Percentiles rank a stretch among this genome's conserved stretches.
Conservation (phyloP, 2,113 vertebrate species). For the Myotis davidii region DNA sequence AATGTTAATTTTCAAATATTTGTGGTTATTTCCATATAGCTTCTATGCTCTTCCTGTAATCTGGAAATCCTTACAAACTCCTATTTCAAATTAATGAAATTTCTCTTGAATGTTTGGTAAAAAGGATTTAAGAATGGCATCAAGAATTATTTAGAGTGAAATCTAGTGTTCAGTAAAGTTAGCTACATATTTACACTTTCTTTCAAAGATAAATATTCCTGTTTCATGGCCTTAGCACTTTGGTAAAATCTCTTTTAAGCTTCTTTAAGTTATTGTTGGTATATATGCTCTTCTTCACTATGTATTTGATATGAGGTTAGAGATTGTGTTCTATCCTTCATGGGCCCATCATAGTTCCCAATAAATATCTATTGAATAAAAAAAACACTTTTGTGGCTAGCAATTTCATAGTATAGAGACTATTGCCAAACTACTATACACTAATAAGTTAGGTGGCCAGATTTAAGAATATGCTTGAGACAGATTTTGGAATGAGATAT, state of each 20-base stretch:
- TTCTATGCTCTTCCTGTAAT: background rate
- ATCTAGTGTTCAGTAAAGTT: background rate
- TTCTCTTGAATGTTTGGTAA: background rate
- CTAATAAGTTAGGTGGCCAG: background rate
- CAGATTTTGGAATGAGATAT: background rate
- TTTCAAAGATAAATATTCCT: background rate
- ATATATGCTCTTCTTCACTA: background rate
- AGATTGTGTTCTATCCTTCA: background rate
- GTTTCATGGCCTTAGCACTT: background rate
- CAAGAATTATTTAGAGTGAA: background rate
- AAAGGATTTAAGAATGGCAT: constrained; percentile 5
- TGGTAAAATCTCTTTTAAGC: background rate
- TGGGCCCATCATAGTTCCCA: background rate
- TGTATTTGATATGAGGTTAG: background rate
- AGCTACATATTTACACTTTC: background rate
- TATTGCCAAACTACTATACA: background rate
- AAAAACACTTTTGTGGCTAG: background rate
- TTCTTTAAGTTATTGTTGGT: background rate
- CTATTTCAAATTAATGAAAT: background rate
- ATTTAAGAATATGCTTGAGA: background rate
- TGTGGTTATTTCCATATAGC: background rate
- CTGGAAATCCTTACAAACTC: background rate
- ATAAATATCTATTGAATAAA: background rate
- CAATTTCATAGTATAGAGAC: background rate
- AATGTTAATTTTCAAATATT: background rate